Conservation (phyloP, 2,797 vertebrate genomes). For the Sebastes iracundus region DNA sequence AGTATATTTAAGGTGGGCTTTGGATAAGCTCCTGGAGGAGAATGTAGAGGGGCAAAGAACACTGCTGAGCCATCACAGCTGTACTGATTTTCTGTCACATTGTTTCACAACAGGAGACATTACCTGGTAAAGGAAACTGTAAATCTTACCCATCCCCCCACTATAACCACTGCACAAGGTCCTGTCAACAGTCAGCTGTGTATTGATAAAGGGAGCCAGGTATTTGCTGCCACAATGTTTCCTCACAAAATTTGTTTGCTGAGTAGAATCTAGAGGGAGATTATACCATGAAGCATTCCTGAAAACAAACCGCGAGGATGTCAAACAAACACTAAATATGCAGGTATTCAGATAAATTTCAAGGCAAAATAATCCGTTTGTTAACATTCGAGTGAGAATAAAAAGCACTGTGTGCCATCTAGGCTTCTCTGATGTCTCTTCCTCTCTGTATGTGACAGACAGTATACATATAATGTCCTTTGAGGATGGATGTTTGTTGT, state of each 20-base stretch:
- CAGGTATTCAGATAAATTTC: background rate
- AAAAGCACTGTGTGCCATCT: background rate
- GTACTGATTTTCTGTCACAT: constrained; percentile 81
- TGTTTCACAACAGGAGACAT: constrained; percentile 79
- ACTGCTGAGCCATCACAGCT: constrained; percentile 80
- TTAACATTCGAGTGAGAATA: background rate
- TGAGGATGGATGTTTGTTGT: background rate
- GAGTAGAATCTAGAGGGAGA: constrained; percentile 19
- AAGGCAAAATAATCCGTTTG: background rate
- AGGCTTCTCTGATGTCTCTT: background rate
- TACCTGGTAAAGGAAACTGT: constrained; percentile 77
- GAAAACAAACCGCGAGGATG: background rate
- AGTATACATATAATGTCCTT: background rate
- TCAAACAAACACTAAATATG: background rate
- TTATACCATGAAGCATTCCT: background rate
- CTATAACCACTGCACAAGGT: constrained; percentile 55
- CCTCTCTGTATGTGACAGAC: background rate
- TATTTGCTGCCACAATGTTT: constrained; percentile 45
- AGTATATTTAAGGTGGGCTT: constrained; percentile 74
- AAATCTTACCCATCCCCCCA: constrained; percentile 64
- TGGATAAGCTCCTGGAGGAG: constrained; percentile 71
- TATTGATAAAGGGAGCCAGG: constrained; percentile 53
- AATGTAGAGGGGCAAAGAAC: constrained; percentile 69
- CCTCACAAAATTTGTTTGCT: constrained; percentile 9
- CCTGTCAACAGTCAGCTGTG: constrained; percentile 59